Evolutionary conservation across 2,797 vertebrate species (phyloP), one percentile per base, ranked within the genome.

Genomic region (Onychomys leucogaster): DNA sequence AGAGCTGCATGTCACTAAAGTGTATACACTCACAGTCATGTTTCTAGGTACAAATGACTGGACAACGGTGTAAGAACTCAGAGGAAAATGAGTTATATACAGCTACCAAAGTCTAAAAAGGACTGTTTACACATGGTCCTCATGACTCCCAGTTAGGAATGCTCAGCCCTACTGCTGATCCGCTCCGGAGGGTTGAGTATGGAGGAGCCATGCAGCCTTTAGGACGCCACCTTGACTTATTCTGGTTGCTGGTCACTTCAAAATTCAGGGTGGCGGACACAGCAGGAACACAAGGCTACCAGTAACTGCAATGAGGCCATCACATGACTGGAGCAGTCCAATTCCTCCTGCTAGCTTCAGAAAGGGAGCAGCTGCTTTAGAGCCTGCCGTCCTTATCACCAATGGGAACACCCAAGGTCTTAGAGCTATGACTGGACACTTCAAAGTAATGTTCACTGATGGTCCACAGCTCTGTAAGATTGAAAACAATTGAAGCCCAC

Each of bases 191-290:
- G 32, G 5, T 0, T 80, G 78, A 65, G 69, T 87, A 3, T 67
- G 16, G 81, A 82, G 65, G 52, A 34, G 43, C 63, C 3, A 81
- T 4, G 59, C 32, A 77, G 25, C 6, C 27, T 89, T 43, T 6
- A 19, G 27, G 21, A 23, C 23, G 17, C 16, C 46, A 87, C 4
- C 82, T 2, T 34, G 85, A 37, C 29, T n/a, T 41, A n/a, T 23
- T 80, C 91, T 49, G 29, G 49, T 87, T 88, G 14, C 17, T 86
- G 43, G 61, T 65, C n/a, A 49, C 86, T 87, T 95, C 89, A 77
- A 95, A 96, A 86, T 61, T 96, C 6, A 96, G 34, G 91, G 71
- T 63, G 91, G 84, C 46, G 93, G 94, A 90, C 29, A 94, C 5
- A 80, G 43, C 63, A 94, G 77, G 11, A 83, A 90, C 41, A 94